phyloP scores from a whole-genome alignment of 2,888 invertebrate genomes.

The Eupithecia tripunctaria region DNA sequence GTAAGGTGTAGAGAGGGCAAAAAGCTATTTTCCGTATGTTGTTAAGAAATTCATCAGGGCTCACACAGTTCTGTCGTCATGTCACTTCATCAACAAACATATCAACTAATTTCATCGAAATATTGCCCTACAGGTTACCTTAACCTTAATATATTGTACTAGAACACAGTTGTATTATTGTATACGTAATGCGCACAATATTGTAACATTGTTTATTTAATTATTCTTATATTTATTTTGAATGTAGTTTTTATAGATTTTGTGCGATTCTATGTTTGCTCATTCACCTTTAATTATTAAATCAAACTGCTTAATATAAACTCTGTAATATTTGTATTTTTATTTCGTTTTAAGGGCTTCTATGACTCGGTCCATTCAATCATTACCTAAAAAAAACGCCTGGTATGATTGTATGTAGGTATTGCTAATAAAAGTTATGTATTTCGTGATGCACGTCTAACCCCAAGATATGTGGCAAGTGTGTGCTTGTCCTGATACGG shows the following conservation, averaged over 20 bases:
- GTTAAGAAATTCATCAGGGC: constrained; percentile 62
- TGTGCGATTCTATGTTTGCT: constrained; percentile 49
- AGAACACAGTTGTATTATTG: constrained; percentile 51
- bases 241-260: constrained; percentile 41
- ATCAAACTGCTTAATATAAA: constrained; percentile 40
- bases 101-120: constrained; percentile 67
- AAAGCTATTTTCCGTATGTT: constrained; percentile 71
- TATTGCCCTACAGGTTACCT: constrained; percentile 56
- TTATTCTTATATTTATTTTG: constrained; percentile 22
- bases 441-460: constrained; percentile 39
- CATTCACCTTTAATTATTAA: constrained; percentile 64
- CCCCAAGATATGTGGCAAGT: constrained; percentile 47
- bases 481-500: constrained; percentile 54
- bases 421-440: constrained; percentile 27
- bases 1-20: constrained; percentile 62
- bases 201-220: constrained; percentile 44
- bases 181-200: constrained; percentile 74
- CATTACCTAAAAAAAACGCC: constrained; percentile 19
- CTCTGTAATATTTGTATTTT: constrained; percentile 18
- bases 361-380: constrained; percentile 25
- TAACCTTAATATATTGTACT: constrained; percentile 43
- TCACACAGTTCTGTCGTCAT: constrained; percentile 78
- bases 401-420: constrained; percentile 23
- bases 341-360: constrained; percentile 32
- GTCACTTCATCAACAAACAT: constrained; percentile 72